Conservation (phyloP, 2,888 invertebrate species). For the Rhamnusium bicolor region DNA sequence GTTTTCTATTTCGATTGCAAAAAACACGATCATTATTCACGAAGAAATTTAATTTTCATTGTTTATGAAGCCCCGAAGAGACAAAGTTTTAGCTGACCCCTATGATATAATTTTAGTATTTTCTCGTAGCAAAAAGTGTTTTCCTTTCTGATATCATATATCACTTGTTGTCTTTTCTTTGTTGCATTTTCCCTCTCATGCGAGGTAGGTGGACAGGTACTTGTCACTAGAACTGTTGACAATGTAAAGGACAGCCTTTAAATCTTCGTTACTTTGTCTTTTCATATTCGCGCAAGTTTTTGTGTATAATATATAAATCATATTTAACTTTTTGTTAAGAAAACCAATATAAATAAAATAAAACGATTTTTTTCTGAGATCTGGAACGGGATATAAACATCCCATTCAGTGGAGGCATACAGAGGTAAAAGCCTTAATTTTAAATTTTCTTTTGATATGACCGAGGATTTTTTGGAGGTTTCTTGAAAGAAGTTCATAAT, state of each 20-base stretch:
- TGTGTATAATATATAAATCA: constrained; percentile 39
- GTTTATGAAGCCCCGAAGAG: constrained; percentile 1
- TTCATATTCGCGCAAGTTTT: constrained; percentile 23
- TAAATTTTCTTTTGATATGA: no score
- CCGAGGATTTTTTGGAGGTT: no score
- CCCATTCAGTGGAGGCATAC: neutral
- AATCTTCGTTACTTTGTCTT: constrained; percentile 50
- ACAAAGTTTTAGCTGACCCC: constrained; percentile 1
- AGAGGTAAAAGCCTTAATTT: neutral
- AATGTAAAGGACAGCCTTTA: constrained; percentile 45
- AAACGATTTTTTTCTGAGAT: neutral
- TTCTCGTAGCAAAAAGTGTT: constrained; percentile 31
- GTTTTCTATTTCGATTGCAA: no score
- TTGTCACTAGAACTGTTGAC: constrained; percentile 46
- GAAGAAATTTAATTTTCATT: neutral
- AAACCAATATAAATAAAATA: constrained; percentile 1
- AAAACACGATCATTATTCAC: neutral
- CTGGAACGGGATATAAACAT: neutral
- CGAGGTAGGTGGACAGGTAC: constrained; percentile 33
- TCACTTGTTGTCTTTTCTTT: constrained; percentile 35
- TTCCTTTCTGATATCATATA: constrained; percentile 38
- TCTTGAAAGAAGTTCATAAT: no score
- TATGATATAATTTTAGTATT: constrained; percentile 22
- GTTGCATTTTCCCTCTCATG: neutral
- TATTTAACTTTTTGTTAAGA: constrained; percentile 31